phyloP scores from a whole-genome alignment of 2,888 invertebrate species.

The Cheilosia variabilis region DNA sequence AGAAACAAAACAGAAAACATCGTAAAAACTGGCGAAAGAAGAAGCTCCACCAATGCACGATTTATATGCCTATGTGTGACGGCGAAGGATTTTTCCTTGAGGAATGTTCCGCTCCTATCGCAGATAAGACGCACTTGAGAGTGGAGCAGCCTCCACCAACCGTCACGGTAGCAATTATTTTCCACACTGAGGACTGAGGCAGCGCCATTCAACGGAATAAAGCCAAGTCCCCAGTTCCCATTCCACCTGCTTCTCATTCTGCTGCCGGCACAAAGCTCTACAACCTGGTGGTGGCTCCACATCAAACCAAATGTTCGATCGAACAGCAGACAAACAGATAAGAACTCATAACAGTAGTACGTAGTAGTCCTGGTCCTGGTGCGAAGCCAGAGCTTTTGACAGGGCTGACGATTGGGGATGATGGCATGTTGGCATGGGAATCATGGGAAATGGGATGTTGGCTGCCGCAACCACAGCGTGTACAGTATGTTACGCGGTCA shows the following conservation, averaged over 20 bases:
- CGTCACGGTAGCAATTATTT: conserved; percentile 56
- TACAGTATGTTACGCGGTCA: conserved; percentile 44
- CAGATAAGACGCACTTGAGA: conserved; percentile 25
- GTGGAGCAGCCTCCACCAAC: conserved; percentile 33
- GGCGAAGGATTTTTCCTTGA: conserved; percentile 41
- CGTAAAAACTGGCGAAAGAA: conserved; percentile 30
- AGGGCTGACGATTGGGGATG: background rate
- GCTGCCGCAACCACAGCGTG: background rate
- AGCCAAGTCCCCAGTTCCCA: conserved; percentile 13
- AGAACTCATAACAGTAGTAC: conserved; percentile 19
- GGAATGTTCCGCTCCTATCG: conserved; percentile 38
- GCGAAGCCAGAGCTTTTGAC: conserved; percentile 30
- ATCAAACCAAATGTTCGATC: conserved; percentile 42
- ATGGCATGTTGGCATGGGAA: no score
- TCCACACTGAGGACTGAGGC: conserved; percentile 66
- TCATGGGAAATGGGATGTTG: background rate
- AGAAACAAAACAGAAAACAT: conserved; percentile 67
- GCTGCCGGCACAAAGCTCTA: conserved; percentile 30
- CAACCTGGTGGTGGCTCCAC: background rate
- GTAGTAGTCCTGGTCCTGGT: background rate
- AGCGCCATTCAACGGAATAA: conserved; percentile 10
- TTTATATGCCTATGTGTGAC: conserved; percentile 73
- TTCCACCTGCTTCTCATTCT: no score
- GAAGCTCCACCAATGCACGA: conserved; percentile 74
- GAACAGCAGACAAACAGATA: conserved; percentile 34